phyloP scores from a whole-genome alignment of 2,113 vertebrate species.

The Lates calcarifer region DNA sequence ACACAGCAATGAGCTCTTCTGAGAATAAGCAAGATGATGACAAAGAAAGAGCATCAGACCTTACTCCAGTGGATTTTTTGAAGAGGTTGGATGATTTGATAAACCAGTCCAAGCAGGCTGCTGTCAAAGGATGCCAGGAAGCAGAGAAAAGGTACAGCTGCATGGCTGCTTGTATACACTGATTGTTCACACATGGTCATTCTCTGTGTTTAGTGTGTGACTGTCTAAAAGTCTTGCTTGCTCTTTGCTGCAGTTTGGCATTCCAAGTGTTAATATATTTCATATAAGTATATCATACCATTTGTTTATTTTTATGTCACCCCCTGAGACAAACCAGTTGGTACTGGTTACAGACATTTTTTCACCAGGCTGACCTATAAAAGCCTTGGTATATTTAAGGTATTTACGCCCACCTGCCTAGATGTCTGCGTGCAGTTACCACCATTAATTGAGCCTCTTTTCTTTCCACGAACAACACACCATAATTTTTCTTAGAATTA shows the following conservation, averaged over 20 bases:
- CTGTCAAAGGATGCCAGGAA: constrained; percentile 81
- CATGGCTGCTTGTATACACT: not conserved
- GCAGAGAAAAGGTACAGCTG: constrained; percentile 74
- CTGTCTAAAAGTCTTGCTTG: not conserved
- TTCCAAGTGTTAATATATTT: not conserved
- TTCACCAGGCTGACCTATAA: not conserved
- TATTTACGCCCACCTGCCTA: not conserved
- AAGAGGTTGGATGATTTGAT: constrained; percentile 90
- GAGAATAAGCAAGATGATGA: not conserved
- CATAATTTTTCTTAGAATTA: too few relatives aligned
- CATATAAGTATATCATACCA: not conserved
- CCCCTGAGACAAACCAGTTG: not conserved
- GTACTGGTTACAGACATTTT: not conserved
- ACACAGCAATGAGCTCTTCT: constrained; percentile 22
- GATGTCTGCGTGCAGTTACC: not conserved
- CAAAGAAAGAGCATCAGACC: constrained; percentile 69
- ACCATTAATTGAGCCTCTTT: not conserved
- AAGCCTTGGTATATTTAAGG: not conserved
- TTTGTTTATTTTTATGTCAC: not conserved
- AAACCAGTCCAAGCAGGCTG: constrained; percentile 88
- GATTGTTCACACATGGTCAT: not conserved
- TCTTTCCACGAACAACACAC: too few relatives aligned
- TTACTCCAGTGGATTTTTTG: constrained; percentile 89
- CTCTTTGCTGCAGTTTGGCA: not conserved
- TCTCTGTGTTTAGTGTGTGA: not conserved